Evolutionary conservation across 1,140 invertebrate genomes (phyloP), one percentile per base, ranked within the genome.

Genomic region (Drusus annulatus): DNA sequence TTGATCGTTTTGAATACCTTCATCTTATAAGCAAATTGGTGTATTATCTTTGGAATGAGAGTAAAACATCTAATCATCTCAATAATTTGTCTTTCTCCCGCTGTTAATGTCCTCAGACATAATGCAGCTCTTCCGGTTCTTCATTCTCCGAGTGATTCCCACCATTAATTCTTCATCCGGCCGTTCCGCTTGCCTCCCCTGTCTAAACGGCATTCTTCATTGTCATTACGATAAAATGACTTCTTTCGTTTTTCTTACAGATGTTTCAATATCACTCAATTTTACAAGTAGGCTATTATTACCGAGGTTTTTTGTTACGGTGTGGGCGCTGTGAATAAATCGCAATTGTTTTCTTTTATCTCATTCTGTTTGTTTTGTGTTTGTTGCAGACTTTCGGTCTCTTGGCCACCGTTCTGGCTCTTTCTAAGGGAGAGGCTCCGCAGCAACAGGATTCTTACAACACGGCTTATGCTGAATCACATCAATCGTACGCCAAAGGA

Each of bases 401-500:
- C 54, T 54, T 73, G 16, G 69, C 51, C 10, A 16, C 50, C n/a
- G 10, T 73, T 16, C 54, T 54, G 10, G 69, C 52, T 13, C 17
- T 73, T 8, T 13, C 51, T 15, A 73, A 73, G 13, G 69, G 69
- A 52, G 69, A 73, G 50, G 69, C 69, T 0, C 21, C 69, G 4
- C 69, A 50, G 3, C 69, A 50, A 10, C 62, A 71, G 56, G 76
- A 78, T 31, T 78, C 76, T n/a, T 78, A 79, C 19, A 56, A 52
- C 5, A 51, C 54, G 15, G 79, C 56, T 7, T 80, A 78, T 31
- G 54, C 74, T 1, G 75, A 50, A 2, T 79, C 78, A 13, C 78
- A 79, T 16, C 78, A 54, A 21, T 0, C 69, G 17, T 83, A 83
- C 60, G 75, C 68, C 4, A 77, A 71, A 31, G 79, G 50, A 56